These are phyloP conservation scores for Malurus melanocephalus DNA, from an alignment of 2,113 vertebrate species.

Conservation along the genomic window DNA sequence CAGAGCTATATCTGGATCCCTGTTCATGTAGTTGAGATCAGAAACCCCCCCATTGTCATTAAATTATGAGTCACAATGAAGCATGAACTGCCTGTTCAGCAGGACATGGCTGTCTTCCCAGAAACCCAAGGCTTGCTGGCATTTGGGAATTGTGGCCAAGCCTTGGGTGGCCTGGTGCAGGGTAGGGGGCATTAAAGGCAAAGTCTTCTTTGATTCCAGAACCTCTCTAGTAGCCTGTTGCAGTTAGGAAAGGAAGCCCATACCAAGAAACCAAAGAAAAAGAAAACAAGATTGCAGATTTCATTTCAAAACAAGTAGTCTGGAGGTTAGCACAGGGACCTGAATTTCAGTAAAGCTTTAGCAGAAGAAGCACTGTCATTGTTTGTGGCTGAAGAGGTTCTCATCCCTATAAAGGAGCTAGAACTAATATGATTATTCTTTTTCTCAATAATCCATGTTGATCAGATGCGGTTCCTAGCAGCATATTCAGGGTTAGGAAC, in stretches of 20 bases:
- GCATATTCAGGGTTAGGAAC: slow-evolving; percentile 58
- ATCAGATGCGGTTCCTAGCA: slow-evolving; percentile 42
- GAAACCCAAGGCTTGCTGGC: not conserved
- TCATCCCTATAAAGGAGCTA: not conserved
- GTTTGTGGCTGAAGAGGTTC: not conserved
- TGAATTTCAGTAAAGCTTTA: slow-evolving; percentile 53
- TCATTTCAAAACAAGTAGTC: not conserved
- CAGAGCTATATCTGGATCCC: not conserved
- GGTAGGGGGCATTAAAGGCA: not conserved
- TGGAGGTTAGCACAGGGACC: slow-evolving; percentile 10
- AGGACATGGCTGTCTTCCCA: not conserved
- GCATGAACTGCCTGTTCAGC: not conserved
- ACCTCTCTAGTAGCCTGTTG: not conserved
- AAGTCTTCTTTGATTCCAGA: not conserved
- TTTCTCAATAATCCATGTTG: not conserved
- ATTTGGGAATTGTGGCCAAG: not conserved
- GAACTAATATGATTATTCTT: not conserved
- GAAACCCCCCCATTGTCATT: not conserved
- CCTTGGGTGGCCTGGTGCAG: not conserved
- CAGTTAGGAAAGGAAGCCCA: slow-evolving; percentile 9
- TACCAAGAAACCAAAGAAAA: not conserved
- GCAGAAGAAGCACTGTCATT: not conserved
- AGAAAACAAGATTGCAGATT: not conserved
- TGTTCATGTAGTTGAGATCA: not conserved
- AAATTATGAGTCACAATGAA: not conserved